Base-by-base conservation (phyloP, 2,888 invertebrate genomes). In the Meganola albula region DNA sequence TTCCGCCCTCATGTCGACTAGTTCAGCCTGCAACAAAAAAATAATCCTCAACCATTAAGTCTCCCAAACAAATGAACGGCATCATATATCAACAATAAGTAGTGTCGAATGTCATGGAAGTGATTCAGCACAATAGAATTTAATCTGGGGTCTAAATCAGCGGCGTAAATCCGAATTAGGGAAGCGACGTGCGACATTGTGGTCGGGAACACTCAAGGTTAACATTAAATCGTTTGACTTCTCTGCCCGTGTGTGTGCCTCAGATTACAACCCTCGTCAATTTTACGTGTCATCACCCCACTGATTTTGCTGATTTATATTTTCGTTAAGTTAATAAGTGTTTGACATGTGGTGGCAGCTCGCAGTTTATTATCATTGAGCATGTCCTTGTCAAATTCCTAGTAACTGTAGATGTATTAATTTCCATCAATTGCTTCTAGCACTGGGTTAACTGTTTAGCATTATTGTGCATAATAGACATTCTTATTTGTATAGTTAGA, bases 1-100 rank as follows among this genome's bases (percentile, higher is more conserved):
- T 64, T 94, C 93, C 31, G 91, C 89, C 55, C 93, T 88, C 85
- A 93, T 88, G 60, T 92, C 90, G 31, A 92, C 89, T 46, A 94
- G 78, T 74, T 94, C 94, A 35, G 94, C 93, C 94, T 94, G 84
- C 31, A 66, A 34, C 29, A 57, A 55, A 55, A 55, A 51, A 53
- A 50, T 61, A 59, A 52, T 57, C 49, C 46, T 37, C 34, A 18
- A 44, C 46, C 37, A 45, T 43, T 44, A 48, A 58, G 53, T 51
- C 48, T 46, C 40, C 37, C 44, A 33, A 50, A 57, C 55, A 56
- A 58, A 60, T 53, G 53, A 40, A 53, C 44, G 53, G 62, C 49
- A 48, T 72, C 71, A 43, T 63, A 66, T 72, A 59, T 63, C 70
- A 66, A 62, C 62, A 65, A 62, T 65, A 62, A 63, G 59, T 53